These are phyloP conservation scores for Himalopsyche kuldschensis DNA, from an alignment of 2,888 invertebrate genomes.

Conservation along the genomic window DNA sequence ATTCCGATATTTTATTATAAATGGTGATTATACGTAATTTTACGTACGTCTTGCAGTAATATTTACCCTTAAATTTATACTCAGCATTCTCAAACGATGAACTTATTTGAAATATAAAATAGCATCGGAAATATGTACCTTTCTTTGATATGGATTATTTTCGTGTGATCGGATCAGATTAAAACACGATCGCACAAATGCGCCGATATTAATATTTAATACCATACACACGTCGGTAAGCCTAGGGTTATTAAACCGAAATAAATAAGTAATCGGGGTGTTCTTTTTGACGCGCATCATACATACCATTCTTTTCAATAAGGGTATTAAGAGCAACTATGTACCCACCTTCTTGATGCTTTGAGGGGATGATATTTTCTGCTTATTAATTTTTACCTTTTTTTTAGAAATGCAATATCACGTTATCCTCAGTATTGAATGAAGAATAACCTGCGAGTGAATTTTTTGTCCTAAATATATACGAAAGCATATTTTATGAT, in stretches of 20 bases:
- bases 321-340: slow-evolving; percentile 10
- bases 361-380: neutral
- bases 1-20: too few species aligned
- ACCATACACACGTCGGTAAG: neutral
- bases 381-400: neutral
- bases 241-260: slow-evolving; percentile 13
- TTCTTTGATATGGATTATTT: neutral
- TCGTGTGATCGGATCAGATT: neutral
- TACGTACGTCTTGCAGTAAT: too few species aligned
- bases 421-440: neutral
- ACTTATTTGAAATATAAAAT: too few species aligned
- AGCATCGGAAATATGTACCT: too few species aligned
- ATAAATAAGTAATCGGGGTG: slow-evolving; percentile 7
- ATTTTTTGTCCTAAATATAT: too few species aligned
- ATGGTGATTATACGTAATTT: too few species aligned
- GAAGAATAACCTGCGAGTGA: neutral
- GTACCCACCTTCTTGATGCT: neutral
- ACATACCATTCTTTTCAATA: neutral
- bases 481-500: too few species aligned
- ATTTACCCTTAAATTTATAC: too few species aligned
- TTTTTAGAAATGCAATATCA: neutral
- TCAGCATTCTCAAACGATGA: too few species aligned
- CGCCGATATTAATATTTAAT: slow-evolving; percentile 16
- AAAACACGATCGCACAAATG: neutral
- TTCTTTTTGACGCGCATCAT: slow-evolving; percentile 12